Evolutionary conservation across 2,797 vertebrate species (phyloP), one percentile per base, ranked within the genome.

Genomic region (Helicolenus hilgendorfi): DNA sequence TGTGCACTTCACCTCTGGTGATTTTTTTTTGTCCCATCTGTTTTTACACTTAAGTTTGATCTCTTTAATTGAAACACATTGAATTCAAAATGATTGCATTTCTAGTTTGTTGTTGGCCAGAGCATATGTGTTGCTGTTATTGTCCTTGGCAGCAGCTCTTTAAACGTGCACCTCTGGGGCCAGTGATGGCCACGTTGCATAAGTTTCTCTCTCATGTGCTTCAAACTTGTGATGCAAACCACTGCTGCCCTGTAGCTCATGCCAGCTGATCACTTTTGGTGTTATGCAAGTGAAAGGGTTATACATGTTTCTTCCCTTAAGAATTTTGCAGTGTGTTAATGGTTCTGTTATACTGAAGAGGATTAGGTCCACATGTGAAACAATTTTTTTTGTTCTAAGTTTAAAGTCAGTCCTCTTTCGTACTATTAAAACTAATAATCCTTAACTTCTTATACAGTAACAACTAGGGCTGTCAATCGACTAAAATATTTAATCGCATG

Each of bases 191-290:
- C 35, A 53, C 33, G 75, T 87, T 83, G 89, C 79, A 85, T 77
- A 82, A 79, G 62, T 75, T 80, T 45, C 13, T 79, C 45, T 75
- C 77, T 86, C 85, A 85, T 91, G 87, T 85, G 91, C 60, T 93
- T 84, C 29, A 69, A 82, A 77, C 89, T 89, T 94, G 93, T 95
- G 91, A 93, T 38, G 24, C 11, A 72, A 69, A 78, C 72, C 24
- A 27, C 62, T 49, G 29, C 58, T 73, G 35, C 35, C 70, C 58
- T 76, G 60, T 49, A 84, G 78, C 63, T 85, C 14, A 31, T 11
- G 35, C 20, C 35, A 67, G 31, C 41, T 81, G 70, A 86, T 85
- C 31, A 35, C n/a, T 55, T 56, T 29, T 15, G 26, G 55, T 10
- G 18, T 81, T 79, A 36, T 75, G 5, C 36, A 78, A 84, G 18